These are phyloP conservation scores for Allobates femoralis DNA, from an alignment of 2,797 vertebrate species.

Conservation along the genomic window DNA sequence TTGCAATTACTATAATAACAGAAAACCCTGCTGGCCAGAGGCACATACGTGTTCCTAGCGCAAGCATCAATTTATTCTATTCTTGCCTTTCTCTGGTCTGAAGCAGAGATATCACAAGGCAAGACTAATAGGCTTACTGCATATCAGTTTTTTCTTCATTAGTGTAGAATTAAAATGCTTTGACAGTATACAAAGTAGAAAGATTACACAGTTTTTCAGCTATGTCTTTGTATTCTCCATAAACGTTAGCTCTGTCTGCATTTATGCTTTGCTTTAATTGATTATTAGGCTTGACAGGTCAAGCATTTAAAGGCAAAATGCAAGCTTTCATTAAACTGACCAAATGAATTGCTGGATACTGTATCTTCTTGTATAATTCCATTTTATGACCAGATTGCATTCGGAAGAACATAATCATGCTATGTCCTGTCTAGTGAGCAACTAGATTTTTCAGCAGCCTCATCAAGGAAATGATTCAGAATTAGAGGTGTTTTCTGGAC, in stretches of 20 bases:
- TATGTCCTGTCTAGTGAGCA: no score
- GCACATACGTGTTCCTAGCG: slow-evolving; percentile 1
- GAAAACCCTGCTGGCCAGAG: slow-evolving; percentile 33
- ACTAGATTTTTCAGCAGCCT: no score
- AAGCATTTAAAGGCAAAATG: slow-evolving; percentile 1
- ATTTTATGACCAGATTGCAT: slow-evolving; percentile 6
- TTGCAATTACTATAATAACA: slow-evolving; percentile 56
- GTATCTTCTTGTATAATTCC: neutral
- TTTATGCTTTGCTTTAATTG: slow-evolving; percentile 12
- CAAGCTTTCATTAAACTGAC: slow-evolving; percentile 10
- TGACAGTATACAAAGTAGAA: slow-evolving; percentile 1
- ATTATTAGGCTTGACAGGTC: slow-evolving; percentile 10
- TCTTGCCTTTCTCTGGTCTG: neutral
- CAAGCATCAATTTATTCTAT: slow-evolving; percentile 19
- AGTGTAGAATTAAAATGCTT: neutral
- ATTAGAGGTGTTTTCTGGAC: neutral
- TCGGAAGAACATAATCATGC: neutral
- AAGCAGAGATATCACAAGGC: slow-evolving; percentile 15
- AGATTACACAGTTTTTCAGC: slow-evolving; percentile 5
- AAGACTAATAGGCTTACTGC: slow-evolving; percentile 21
- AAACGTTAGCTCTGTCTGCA: slow-evolving; percentile 10
- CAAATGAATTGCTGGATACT: slow-evolving; percentile 8
- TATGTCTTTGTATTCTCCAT: neutral
- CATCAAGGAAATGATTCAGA: neutral
- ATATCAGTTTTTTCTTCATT: slow-evolving; percentile 14